Percentiles rank a stretch among this genome's conserved stretches.
Conservation (phyloP, 2,888 invertebrate species). For the Cephus pulcher region DNA sequence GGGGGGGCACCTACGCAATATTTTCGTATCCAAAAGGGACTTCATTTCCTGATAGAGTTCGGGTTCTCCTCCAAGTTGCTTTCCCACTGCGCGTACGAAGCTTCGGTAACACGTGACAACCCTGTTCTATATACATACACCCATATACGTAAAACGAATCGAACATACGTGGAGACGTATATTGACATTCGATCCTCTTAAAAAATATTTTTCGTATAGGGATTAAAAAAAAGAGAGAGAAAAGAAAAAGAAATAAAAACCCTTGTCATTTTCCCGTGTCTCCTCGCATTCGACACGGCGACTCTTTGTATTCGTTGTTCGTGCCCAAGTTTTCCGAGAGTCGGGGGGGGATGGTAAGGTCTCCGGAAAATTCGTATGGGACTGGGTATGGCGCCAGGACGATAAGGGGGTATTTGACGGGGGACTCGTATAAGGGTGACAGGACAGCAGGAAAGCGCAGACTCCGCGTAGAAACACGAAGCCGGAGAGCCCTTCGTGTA, state of each 20-base stretch:
- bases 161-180: not conserved
- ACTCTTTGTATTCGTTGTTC: not conserved
- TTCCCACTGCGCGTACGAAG: not conserved
- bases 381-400: not conserved
- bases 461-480: not conserved
- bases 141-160: not conserved
- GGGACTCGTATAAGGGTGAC: not conserved
- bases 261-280: not conserved
- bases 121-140: not conserved
- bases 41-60: not conserved
- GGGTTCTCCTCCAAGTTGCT: not conserved
- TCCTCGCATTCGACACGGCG: not conserved
- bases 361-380: not conserved
- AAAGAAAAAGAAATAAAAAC: not conserved
- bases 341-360: too few relatives aligned
- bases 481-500: constrained; percentile 29
- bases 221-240: not conserved
- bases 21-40: not conserved
- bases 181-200: not conserved
- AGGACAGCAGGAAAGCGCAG: not conserved
- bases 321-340: not conserved
- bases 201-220: not conserved
- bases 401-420: not conserved
- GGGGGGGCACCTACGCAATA: not conserved
- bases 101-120: not conserved